phyloP scores from a whole-genome alignment of 2,888 invertebrate genomes.

The Cantharis rustica region DNA sequence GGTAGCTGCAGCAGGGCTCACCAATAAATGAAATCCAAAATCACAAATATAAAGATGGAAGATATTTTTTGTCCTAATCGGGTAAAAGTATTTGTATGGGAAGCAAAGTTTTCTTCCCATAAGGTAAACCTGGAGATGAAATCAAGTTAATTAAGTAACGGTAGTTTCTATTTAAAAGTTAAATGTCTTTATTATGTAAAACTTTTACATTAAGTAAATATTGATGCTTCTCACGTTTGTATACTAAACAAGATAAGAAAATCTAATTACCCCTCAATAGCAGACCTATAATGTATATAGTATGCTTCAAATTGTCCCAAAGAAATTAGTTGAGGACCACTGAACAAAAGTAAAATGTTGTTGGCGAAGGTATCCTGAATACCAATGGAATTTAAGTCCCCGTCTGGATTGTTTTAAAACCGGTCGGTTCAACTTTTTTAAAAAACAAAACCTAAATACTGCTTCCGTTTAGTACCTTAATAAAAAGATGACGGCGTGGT shows the following conservation, averaged over 20 bases:
- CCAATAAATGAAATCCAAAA: too few relatives aligned
- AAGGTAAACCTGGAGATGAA: background rate
- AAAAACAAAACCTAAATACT: conserved; percentile 17
- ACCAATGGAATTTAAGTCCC: background rate
- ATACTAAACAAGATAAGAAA: background rate
- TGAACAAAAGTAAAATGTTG: background rate
- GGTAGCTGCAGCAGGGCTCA: too few relatives aligned
- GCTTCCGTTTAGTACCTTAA: conserved; percentile 15
- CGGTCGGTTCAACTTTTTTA: conserved; percentile 3
- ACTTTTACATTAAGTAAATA: background rate
- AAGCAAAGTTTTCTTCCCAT: background rate
- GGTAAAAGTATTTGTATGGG: background rate
- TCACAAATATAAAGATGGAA: too few relatives aligned
- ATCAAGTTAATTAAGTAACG: background rate
- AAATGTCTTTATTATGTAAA: background rate
- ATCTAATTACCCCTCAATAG: background rate
- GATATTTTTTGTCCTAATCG: background rate
- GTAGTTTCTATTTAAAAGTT: background rate
- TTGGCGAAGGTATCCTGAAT: background rate
- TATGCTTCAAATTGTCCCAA: background rate
- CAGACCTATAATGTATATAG: background rate
- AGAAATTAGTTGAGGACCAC: background rate
- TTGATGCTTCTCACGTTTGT: background rate
- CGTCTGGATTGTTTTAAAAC: background rate
- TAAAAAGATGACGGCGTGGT: conserved; percentile 10